phyloP scores from a whole-genome alignment of 2,888 invertebrate genomes.

The Drosophila paranaensis region DNA sequence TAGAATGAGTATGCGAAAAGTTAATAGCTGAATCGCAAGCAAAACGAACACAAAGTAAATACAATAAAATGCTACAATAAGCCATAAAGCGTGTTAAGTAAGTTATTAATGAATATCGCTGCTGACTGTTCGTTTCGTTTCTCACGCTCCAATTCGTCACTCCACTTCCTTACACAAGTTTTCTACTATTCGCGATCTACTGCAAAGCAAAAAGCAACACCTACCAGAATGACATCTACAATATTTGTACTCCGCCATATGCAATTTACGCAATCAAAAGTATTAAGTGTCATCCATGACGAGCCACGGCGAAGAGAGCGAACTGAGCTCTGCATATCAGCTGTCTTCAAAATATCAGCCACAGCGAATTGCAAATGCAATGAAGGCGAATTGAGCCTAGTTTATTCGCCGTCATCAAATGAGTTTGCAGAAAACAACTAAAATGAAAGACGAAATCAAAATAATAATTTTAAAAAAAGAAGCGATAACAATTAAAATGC shows the following conservation, averaged over 20 bases:
- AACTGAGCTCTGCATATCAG: background rate
- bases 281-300: background rate
- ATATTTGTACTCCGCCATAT: background rate
- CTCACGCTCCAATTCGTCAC: too few species aligned
- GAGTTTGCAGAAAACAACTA: background rate
- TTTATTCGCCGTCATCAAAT: background rate
- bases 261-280: background rate
- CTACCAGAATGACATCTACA: background rate
- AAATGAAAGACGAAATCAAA: slow-evolving; percentile 3
- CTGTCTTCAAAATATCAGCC: background rate
- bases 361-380: background rate
- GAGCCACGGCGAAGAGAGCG: background rate
- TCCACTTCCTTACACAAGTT: background rate
- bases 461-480: background rate
- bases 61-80: slow-evolving; percentile 9
- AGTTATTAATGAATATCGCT: too few species aligned
- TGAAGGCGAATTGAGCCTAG: background rate
- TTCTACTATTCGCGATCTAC: background rate
- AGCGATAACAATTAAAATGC: slow-evolving; percentile 14
- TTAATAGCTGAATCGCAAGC: slow-evolving; percentile 1
- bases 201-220: background rate
- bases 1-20: background rate
- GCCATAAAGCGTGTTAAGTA: too few species aligned
- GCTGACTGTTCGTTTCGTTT: too few species aligned
- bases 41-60: background rate